phyloP scores from a whole-genome alignment of 1,140 invertebrate genomes.

The Himalopsyche phryganea region DNA sequence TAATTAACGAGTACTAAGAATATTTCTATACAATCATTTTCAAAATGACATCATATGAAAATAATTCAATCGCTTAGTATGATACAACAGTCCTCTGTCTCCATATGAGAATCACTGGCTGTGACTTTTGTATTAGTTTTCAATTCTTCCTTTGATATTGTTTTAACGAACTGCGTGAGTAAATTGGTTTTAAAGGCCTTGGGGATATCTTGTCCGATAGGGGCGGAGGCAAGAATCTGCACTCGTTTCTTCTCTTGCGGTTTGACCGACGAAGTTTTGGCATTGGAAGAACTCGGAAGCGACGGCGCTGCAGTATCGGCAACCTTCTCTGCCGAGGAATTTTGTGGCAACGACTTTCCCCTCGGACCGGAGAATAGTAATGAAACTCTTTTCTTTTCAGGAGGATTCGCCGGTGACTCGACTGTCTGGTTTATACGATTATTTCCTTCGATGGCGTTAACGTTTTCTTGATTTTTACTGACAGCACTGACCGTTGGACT shows the following conservation, averaged over 20 bases:
- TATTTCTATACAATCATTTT: too few relatives aligned
- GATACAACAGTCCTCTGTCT: slow-evolving; percentile 21
- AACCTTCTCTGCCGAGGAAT: too few relatives aligned
- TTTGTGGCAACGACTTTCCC: slow-evolving; percentile 15
- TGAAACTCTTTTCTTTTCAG: slow-evolving; percentile 15
- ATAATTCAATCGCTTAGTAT: slow-evolving; percentile 28
- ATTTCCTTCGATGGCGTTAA: too few relatives aligned
- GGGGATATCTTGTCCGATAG: slow-evolving; percentile 35
- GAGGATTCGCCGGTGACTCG: background rate
- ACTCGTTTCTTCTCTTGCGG: slow-evolving; percentile 43
- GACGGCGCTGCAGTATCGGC: too few relatives aligned
- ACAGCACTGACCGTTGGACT: background rate
- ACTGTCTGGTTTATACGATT: background rate
- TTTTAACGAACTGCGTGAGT: slow-evolving; percentile 58
- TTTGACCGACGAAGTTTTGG: too few relatives aligned
- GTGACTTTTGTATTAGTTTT: background rate
- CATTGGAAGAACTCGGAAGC: too few relatives aligned
- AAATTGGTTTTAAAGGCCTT: slow-evolving; percentile 40
- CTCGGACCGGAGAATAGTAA: slow-evolving; percentile 22
- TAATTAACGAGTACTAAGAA: too few relatives aligned
- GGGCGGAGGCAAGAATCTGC: slow-evolving; percentile 27
- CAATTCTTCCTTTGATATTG: slow-evolving; percentile 3
- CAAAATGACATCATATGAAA: too few relatives aligned
- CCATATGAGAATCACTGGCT: slow-evolving; percentile 1
- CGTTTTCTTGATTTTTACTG: too few relatives aligned